These are phyloP conservation scores for Sweltsa coloradensis DNA, from an alignment of 1,140 invertebrate genomes.

Conservation along the genomic window DNA sequence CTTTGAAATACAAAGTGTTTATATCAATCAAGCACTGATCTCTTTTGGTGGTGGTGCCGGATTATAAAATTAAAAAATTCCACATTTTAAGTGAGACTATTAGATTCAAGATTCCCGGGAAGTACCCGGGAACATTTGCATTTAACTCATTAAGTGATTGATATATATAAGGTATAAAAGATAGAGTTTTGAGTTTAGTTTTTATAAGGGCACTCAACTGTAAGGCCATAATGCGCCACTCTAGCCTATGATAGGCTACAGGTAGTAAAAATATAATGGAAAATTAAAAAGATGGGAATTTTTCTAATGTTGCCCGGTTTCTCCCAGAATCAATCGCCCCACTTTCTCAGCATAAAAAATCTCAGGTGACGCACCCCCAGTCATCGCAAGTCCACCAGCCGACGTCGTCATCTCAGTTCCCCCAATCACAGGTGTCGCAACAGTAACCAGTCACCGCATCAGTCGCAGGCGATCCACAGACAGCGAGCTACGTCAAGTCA, in stretches of 20 bases:
- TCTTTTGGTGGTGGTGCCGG: not conserved
- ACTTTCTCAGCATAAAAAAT: not conserved
- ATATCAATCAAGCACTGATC: not conserved
- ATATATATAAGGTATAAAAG: no score
- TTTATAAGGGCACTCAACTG: no score
- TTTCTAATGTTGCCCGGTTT: no score
- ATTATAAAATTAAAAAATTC: not conserved
- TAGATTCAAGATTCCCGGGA: no score
- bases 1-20: not conserved
- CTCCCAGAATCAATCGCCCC: no score
- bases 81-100: not conserved
- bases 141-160: no score
- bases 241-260: no score
- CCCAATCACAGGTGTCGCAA: not conserved
- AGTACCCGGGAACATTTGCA: no score
- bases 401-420: not conserved
- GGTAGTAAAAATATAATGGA: no score
- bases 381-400: not conserved
- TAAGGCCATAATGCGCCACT: no score
- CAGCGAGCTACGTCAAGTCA: conserved; percentile 22
- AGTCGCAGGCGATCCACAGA: conserved; percentile 10
- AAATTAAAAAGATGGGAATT: no score
- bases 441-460: not conserved
- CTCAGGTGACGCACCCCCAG: not conserved
- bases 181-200: no score